Evolutionary conservation across 1,140 invertebrate species (phyloP), one percentile per base, ranked within the genome.

Genomic region (Apocrypta bakeri): DNA sequence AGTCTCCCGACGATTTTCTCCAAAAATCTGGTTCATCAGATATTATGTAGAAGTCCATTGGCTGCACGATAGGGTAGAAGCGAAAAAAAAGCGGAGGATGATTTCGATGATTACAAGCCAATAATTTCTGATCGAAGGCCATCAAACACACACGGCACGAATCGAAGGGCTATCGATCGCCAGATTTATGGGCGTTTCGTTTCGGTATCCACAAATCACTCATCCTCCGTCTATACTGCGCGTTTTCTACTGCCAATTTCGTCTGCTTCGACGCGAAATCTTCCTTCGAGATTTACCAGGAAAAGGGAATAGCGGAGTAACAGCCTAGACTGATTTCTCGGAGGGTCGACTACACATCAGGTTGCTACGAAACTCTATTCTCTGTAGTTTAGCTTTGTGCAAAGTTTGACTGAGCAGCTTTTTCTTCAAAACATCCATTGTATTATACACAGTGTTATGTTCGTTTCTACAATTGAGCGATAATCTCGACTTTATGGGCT

Each of bases 101-200:
- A 24, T 73, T 75, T 37, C 25, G 37, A 68, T 81, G 79, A 83
- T 83, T 83, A 66, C 76, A 79, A 29, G 21, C 82, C 40, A 83
- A 79, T 83, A 83, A 83, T 83, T 83, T 83, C 56, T 83, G 64
- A 79, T 83, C 82, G 75, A 82, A 78, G 74, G 56, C 48, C 81
- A 81, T 81, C 78, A 81, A 79, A 75, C 48, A 21, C 48, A 56
- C 48, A 56, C 48, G 48, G 48, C 48, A 56, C 21, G 63, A 66
- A 83, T 83, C 74, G 78, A 83, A 85, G 73, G 75, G 78, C 81
- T 85, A 79, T 85, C 81, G 81, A 81, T 77, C 79, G 82, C 9
- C 72, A 76, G 81, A 84, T 84, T 84, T 82, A 84, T 84, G 81
- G 84, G 81, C 84, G 81, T 84, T 84, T 63, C 76, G 79, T 33